Evolutionary conservation across 2,113 vertebrate species (phyloP).

Genomic region (Reinhardtius hippoglossoides): DNA sequence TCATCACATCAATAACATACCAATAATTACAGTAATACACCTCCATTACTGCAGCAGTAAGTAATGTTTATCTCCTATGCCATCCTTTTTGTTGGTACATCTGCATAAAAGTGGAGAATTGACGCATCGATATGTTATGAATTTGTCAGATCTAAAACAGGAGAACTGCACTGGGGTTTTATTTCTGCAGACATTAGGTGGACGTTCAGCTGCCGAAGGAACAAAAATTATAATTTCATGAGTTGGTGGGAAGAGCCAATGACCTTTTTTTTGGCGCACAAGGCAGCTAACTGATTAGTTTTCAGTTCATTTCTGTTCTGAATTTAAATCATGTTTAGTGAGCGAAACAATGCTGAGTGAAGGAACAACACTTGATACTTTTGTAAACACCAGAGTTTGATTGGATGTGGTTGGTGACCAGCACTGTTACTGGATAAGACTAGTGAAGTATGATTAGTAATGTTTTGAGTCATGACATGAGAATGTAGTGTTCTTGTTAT

Average conservation of each 20-base stretch:
- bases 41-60: slow-evolving; percentile 13
- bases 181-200: background rate
- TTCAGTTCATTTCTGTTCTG: background rate
- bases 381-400: too few relatives aligned
- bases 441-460: too few relatives aligned
- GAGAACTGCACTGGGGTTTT: background rate
- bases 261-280: too few relatives aligned
- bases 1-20: slow-evolving; percentile 33
- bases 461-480: too few relatives aligned
- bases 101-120: background rate
- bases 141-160: background rate
- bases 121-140: background rate
- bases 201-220: too few relatives aligned
- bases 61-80: slow-evolving; percentile 3
- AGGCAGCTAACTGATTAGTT: background rate
- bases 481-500: too few relatives aligned
- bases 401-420: too few relatives aligned
- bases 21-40: slow-evolving; percentile 40
- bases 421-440: too few relatives aligned
- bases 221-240: background rate
- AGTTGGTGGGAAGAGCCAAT: background rate
- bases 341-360: too few relatives aligned
- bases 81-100: background rate
- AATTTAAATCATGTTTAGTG: too few relatives aligned
- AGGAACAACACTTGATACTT: too few relatives aligned